Evolutionary conservation across 2,888 invertebrate genomes (phyloP).

Genomic region (Rotaria macrura): DNA sequence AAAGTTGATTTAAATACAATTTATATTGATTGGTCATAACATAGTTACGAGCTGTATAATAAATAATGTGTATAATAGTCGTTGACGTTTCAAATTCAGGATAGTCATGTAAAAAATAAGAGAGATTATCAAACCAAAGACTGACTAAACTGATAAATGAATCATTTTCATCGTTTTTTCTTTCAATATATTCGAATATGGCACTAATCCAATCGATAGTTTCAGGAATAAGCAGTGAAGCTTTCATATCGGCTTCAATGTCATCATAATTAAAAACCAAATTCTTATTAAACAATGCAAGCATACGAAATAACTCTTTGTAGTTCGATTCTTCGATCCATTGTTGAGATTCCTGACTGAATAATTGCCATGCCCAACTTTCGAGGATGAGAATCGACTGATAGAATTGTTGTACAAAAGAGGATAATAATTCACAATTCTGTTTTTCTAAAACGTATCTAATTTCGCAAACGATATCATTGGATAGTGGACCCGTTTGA

Average conservation of each 20-base stretch:
- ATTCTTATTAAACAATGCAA: not conserved
- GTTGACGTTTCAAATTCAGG: not conserved
- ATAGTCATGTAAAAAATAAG: not conserved
- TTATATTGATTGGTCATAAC: not conserved
- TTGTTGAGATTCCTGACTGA: not conserved
- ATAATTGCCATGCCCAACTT: not conserved
- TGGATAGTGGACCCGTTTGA: not conserved
- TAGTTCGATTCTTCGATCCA: not conserved
- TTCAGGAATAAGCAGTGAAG: not conserved
- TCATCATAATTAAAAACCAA: not conserved
- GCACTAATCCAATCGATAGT: not conserved
- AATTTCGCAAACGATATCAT: not conserved
- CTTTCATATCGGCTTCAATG: not conserved
- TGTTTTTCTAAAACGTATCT: not conserved
- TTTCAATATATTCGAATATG: not conserved
- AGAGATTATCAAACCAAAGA: not conserved
- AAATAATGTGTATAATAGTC: not conserved
- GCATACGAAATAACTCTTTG: not conserved
- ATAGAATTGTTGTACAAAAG: not conserved
- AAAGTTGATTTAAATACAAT: not conserved
- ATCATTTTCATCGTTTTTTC: not conserved
- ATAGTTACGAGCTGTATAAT: not conserved
- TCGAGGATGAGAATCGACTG: not conserved
- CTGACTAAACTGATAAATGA: not conserved
- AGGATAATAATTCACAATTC: not conserved